Evolutionary conservation across 2,888 invertebrate species (phyloP), one percentile per base, ranked within the genome.

Genomic region (Chrysopilus asiliformis): DNA sequence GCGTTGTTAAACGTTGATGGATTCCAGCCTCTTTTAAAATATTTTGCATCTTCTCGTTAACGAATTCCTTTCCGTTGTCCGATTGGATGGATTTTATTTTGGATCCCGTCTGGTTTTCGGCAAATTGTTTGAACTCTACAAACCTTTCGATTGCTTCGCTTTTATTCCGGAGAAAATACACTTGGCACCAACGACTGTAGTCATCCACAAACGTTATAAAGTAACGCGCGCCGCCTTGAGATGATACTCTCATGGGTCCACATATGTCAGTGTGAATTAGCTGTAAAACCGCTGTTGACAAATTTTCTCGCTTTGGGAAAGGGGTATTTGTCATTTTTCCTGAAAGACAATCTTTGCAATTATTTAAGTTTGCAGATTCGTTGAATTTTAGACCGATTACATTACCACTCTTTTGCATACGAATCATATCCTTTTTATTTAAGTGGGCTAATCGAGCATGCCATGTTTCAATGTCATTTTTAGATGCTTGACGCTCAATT

Each of bases 1-100:
- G 32, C 4, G 42, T 22, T 17, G 43, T 40, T 17, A 46, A 38
- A 4, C 44, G 39, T 15, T 44, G 30, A 32, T 39, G 40, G 30
- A 48, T 47, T 6, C 44, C 42, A 15, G 24, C 32, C 13, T 24
- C 13, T 33, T 32, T 27, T n/a, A 38, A 14, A 17, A 15, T 19
- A 7, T 12, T 9, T 15, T 38, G 10, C 5, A 38, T 19, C 2
- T 8, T 14, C n/a, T n/a, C 9, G 20, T 29, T 35, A 9, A 9
- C 18, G 13, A 17, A 35, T 20, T 35, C 35, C 13, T n/a, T 4
- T 1, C 29, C 35, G 15, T 35, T 37, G 12, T 37, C 37, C 4
- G 35, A 22, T 35, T 29, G 18, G 4, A 28, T 9, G 14, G 19
- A 6, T 13, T 35, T 19, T n/a, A 35, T 35, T 15, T 15, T 28